A percentile compares a stretch with the other conserved stretches of the same genome.
Evolutionary conservation across 2,888 invertebrate species (phyloP).

Genomic region (Ctenicera cuprea): DNA sequence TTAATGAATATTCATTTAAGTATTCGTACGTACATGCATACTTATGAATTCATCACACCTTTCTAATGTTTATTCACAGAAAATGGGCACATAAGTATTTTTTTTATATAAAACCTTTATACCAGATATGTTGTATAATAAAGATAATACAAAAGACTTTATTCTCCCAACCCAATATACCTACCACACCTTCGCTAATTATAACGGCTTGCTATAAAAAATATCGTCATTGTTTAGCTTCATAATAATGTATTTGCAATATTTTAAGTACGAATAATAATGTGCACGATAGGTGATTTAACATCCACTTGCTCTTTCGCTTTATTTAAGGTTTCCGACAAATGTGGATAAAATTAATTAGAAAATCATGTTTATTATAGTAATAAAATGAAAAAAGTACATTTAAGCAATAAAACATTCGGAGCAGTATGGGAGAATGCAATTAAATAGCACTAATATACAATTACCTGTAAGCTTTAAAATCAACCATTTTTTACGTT

Average conservation of each 20-base stretch:
- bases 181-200: constrained; percentile 43
- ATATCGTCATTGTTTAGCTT: background rate
- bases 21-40: constrained; percentile 8
- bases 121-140: background rate
- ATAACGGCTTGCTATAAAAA: constrained; percentile 26
- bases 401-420: too few relatives aligned
- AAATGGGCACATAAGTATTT: constrained; percentile 2
- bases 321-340: too few relatives aligned
- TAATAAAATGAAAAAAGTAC: too few relatives aligned
- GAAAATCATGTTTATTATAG: too few relatives aligned
- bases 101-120: background rate
- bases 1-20: constrained; percentile 42
- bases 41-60: constrained; percentile 37
- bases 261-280: constrained; percentile 10
- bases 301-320: too few relatives aligned
- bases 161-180: constrained; percentile 16
- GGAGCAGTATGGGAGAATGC: too few relatives aligned
- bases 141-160: constrained; percentile 6
- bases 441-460: background rate
- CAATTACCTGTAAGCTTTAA: background rate
- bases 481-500: background rate
- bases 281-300: too few relatives aligned
- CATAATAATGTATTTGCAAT: background rate
- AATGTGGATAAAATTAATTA: too few relatives aligned
- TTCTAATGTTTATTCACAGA: constrained; percentile 37